Conservation (phyloP, 2,113 vertebrate genomes). For the Erpornis zantholeuca region DNA sequence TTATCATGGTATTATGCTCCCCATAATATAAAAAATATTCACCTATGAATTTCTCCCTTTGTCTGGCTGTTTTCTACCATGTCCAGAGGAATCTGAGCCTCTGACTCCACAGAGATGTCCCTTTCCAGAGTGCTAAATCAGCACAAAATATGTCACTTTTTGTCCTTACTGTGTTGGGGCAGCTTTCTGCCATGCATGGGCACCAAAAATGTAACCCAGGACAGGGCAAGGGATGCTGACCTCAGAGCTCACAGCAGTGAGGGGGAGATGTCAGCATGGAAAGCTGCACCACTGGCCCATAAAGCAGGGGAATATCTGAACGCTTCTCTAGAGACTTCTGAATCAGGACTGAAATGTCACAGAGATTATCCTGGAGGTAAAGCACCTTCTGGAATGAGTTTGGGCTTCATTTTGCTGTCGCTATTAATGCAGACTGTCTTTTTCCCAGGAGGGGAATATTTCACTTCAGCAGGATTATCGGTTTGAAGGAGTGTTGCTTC, state of each 20-base stretch:
- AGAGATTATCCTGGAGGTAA: background rate
- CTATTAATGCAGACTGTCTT: background rate
- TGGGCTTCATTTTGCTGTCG: background rate
- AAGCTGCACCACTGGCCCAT: fast-evolving
- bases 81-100: background rate
- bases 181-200: background rate
- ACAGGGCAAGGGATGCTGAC: background rate
- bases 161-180: background rate
- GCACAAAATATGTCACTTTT: background rate
- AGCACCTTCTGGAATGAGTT: background rate
- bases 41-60: background rate
- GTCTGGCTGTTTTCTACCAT: background rate
- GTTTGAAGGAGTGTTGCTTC: background rate
- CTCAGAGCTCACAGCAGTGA: background rate
- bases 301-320: background rate
- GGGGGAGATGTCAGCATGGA: background rate
- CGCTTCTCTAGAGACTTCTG: background rate
- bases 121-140: background rate
- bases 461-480: background rate
- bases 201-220: background rate
- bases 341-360: background rate
- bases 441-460: background rate
- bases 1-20: background rate
- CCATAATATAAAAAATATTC: background rate
- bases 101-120: background rate